phyloP scores from a whole-genome alignment of 1,140 invertebrate species.

The Bombus superbus region DNA sequence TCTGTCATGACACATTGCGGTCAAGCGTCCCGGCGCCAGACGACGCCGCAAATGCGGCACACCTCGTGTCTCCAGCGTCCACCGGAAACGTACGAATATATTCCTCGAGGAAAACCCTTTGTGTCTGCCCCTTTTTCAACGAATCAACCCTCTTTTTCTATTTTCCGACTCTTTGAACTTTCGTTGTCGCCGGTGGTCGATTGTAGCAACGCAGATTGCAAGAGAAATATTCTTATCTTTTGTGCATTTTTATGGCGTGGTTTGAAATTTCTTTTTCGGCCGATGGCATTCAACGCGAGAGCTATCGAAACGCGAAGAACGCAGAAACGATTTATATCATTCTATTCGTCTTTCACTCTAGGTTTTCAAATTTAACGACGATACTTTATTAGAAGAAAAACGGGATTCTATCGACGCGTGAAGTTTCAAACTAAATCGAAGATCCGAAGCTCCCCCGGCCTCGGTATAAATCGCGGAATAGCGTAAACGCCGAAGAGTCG shows the following conservation, averaged over 20 bases:
- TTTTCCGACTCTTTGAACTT: not conserved
- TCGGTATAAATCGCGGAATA: not conserved
- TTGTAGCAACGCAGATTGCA: too few relatives aligned
- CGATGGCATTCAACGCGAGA: too few relatives aligned
- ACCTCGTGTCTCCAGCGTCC: not conserved
- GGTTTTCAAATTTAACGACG: too few relatives aligned
- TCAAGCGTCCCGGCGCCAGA: slow-evolving; percentile 63
- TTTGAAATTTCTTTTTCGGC: too few relatives aligned
- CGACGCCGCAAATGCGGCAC: slow-evolving; percentile 52
- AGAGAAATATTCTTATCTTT: too few relatives aligned
- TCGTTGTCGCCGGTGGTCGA: not conserved
- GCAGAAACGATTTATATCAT: too few relatives aligned
- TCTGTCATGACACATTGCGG: slow-evolving; percentile 56
- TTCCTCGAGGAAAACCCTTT: slow-evolving; percentile 27
- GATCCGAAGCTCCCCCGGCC: not conserved
- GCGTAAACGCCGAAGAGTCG: not conserved
- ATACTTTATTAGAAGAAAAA: too few relatives aligned
- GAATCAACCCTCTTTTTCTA: not conserved
- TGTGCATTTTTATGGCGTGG: too few relatives aligned
- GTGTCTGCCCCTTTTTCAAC: not conserved
- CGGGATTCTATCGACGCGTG: not conserved
- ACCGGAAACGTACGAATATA: slow-evolving; percentile 32
- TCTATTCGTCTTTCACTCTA: too few relatives aligned
- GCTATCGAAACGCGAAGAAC: too few relatives aligned
- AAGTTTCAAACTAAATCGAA: not conserved